Percentiles rank a stretch among this genome's conserved stretches.
Conservation (phyloP, 2,113 vertebrate species). For the Hyperoodon ampullatus region DNA sequence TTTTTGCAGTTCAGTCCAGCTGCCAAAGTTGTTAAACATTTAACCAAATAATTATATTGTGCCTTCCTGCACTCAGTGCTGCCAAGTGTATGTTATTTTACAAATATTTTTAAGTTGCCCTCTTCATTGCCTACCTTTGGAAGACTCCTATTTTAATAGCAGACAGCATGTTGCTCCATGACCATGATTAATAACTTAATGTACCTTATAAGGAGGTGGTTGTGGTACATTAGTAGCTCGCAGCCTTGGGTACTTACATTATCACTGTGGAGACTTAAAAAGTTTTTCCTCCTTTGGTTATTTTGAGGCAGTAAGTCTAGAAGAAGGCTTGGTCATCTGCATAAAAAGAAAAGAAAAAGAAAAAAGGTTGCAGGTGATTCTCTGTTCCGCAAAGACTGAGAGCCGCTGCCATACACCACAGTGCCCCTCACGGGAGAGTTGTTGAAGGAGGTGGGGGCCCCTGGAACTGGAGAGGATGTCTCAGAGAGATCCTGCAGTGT, state of each 20-base stretch:
- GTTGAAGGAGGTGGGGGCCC: neutral
- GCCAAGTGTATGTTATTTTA: neutral
- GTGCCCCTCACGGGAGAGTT: neutral
- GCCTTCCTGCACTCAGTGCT: neutral
- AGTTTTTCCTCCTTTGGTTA: neutral
- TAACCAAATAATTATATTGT: neutral
- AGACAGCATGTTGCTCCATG: neutral
- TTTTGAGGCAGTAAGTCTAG: neutral
- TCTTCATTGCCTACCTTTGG: slow-evolving; percentile 15
- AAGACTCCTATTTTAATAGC: neutral
- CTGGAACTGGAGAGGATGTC: neutral
- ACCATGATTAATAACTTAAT: neutral
- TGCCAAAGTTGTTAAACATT: neutral
- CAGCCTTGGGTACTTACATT: neutral
- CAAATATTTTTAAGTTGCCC: slow-evolving; percentile 12
- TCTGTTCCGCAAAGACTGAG: neutral
- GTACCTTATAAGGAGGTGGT: neutral
- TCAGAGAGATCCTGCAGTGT: neutral
- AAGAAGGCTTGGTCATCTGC: neutral
- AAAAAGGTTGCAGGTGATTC: neutral
- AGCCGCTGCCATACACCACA: accelerated
- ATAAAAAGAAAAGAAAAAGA: neutral
- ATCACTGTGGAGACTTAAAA: neutral
- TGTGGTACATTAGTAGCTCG: neutral
- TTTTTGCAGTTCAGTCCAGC: neutral